Conservation (phyloP, 1,140 invertebrate genomes). For the Musca vetustissima region DNA sequence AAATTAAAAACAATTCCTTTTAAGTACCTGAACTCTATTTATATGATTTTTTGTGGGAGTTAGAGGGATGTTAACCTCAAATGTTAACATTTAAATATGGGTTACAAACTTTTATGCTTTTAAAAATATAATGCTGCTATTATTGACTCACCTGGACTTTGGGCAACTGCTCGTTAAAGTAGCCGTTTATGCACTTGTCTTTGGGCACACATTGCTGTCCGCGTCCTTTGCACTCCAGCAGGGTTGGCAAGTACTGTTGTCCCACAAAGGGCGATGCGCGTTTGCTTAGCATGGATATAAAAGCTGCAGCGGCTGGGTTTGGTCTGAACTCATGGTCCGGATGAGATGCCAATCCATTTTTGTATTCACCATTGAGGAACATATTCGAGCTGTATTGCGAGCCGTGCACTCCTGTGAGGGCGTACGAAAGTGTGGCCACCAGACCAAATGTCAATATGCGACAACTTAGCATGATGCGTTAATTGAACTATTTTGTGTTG, state of each 20-base stretch:
- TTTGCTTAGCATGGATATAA: slow-evolving; percentile 36
- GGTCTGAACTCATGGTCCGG: slow-evolving; percentile 22
- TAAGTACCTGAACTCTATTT: no score
- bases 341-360: slow-evolving; percentile 37
- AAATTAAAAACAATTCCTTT: no score
- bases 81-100: no score
- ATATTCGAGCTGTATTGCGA: slow-evolving; percentile 45
- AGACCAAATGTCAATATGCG: slow-evolving; percentile 31
- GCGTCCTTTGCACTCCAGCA: slow-evolving; percentile 38
- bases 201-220: slow-evolving; percentile 48
- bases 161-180: slow-evolving; percentile 42
- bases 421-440: slow-evolving; percentile 32
- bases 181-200: slow-evolving; percentile 42
- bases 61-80: no score
- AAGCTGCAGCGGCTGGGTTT: background rate
- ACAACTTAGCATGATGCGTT: slow-evolving; percentile 29
- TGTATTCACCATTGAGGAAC: slow-evolving; percentile 51
- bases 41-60: no score
- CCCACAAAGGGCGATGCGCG: slow-evolving; percentile 48
- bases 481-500: no score
- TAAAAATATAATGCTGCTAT: no score
- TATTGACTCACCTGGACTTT: slow-evolving; percentile 44
- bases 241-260: slow-evolving; percentile 48
- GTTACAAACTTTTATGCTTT: no score
- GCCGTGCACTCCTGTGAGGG: background rate